A percentile compares a stretch with the other conserved stretches of the same genome.
Conservation (phyloP, 2,797 vertebrate genomes). For the Masticophis lateralis region DNA sequence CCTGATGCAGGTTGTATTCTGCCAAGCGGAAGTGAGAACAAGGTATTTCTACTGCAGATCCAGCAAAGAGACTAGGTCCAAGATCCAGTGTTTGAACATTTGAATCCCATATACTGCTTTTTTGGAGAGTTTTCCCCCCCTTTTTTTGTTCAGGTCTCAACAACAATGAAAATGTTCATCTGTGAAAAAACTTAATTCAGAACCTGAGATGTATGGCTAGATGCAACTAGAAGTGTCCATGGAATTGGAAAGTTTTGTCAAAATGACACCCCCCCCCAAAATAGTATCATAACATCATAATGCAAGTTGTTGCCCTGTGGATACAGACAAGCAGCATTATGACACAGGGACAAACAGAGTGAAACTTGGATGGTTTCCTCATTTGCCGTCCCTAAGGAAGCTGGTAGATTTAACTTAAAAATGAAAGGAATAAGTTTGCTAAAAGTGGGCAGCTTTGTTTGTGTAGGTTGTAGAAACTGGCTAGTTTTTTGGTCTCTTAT, state of each 20-base stretch:
- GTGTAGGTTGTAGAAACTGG: neutral
- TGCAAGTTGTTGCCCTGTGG: neutral
- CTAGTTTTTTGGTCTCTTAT: neutral
- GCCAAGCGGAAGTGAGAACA: neutral
- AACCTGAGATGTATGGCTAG: slow-evolving; percentile 18
- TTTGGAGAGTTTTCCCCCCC: slow-evolving; percentile 27
- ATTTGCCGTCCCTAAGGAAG: neutral
- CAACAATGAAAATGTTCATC: slow-evolving; percentile 41
- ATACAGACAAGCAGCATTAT: neutral
- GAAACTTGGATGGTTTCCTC: neutral
- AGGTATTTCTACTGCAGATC: neutral
- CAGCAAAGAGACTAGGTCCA: neutral
- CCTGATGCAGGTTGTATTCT: neutral
- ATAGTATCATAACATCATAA: neutral
- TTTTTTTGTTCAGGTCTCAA: slow-evolving; percentile 54
- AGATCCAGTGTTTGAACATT: slow-evolving; percentile 2
- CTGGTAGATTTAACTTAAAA: neutral
- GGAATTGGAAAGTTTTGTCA: neutral
- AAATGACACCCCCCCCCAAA: neutral
- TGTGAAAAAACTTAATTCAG: slow-evolving; percentile 37
- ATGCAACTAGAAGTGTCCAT: neutral
- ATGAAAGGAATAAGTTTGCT: slow-evolving; percentile 46
- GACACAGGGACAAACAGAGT: neutral
- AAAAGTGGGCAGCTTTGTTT: slow-evolving; percentile 31
- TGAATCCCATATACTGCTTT: slow-evolving; percentile 32